These are phyloP conservation scores for Timema cristinae DNA, from an alignment of 2,888 invertebrate genomes.

Conservation along the genomic window DNA sequence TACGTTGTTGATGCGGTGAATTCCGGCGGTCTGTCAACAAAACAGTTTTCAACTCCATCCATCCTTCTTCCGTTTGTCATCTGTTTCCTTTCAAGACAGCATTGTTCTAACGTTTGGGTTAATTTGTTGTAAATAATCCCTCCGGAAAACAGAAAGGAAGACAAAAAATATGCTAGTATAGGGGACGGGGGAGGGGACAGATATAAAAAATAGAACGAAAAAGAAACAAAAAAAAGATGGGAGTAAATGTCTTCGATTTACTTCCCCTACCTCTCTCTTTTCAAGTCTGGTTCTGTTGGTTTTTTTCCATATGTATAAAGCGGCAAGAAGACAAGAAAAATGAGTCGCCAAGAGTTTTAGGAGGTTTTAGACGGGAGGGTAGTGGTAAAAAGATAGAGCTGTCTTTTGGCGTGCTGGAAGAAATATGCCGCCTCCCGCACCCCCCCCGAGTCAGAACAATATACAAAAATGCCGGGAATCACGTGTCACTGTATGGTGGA, in stretches of 20 bases:
- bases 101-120: slow-evolving; percentile 20
- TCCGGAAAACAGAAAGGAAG: not conserved
- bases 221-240: slow-evolving; percentile 4
- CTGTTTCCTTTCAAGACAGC: not conserved
- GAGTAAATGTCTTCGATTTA: slow-evolving; percentile 11
- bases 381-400: too few species aligned
- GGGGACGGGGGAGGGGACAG: not conserved
- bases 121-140: slow-evolving; percentile 28
- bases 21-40: not conserved
- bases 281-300: slow-evolving; percentile 1
- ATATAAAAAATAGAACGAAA: not conserved
- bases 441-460: too few species aligned
- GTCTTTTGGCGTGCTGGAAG: too few species aligned
- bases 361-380: too few species aligned
- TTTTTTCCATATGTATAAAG: slow-evolving; percentile 4
- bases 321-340: slow-evolving; percentile 14
- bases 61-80: too few species aligned
- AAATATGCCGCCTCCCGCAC: too few species aligned
- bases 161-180: slow-evolving; percentile 8
- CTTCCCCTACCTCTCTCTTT: not conserved
- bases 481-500: too few species aligned
- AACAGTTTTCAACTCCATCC: too few species aligned
- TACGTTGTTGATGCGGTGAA: not conserved
- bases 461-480: too few species aligned
- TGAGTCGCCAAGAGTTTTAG: slow-evolving; percentile 3